Base-by-base conservation (phyloP, 2,113 vertebrate species). In the Tamias sibiricus region DNA sequence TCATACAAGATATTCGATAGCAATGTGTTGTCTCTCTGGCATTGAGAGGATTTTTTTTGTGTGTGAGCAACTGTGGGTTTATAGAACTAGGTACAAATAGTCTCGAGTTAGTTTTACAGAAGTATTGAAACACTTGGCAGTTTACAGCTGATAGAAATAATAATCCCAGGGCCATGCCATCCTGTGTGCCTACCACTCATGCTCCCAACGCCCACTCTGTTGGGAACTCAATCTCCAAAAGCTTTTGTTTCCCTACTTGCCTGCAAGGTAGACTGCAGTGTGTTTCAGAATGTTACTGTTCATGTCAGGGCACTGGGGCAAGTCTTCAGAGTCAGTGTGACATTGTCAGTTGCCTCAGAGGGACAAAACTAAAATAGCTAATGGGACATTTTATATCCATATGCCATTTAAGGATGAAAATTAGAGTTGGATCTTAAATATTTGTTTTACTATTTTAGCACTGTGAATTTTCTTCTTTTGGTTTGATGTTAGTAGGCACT, bases 401-500 rank as follows among this genome's bases (percentile, higher is more conserved):
- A 0, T 10, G 0, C 88, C 71, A 54, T 14, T 94, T 93, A 54
- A 77, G 68, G 96, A 82, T 81, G 2, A 87, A 94, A 91, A 52
- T 68, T 35, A 64, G 76, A 57, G 14, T 79, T 74, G 91, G 49
- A 88, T 89, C 47, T 64, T 76, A 52, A 84, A 44, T 85, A 76
- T 37, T 74, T 95, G 68, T 71, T 69, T 59, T 66, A 62, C 64
- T 89, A 54, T 79, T 81, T 85, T 94, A 91, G 40, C 47, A 76
- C 3, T 0, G 0, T 62, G 79, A 76, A 66, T 64, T 80, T 3
- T 75, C 0, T 83, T 76, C 19, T 90, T 40, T 28, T 1, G 10
- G 37, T 89, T 97, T 98, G 94, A 83, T 79, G 24, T 77, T 74
- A 90, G 52, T 85, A 72, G 52, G 93, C 83, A 62, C 66, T 26